Percentiles rank a stretch among this genome's conserved stretches.
Conservation (phyloP, 2,888 invertebrate species). For the Caenorhabditis wallacei region DNA sequence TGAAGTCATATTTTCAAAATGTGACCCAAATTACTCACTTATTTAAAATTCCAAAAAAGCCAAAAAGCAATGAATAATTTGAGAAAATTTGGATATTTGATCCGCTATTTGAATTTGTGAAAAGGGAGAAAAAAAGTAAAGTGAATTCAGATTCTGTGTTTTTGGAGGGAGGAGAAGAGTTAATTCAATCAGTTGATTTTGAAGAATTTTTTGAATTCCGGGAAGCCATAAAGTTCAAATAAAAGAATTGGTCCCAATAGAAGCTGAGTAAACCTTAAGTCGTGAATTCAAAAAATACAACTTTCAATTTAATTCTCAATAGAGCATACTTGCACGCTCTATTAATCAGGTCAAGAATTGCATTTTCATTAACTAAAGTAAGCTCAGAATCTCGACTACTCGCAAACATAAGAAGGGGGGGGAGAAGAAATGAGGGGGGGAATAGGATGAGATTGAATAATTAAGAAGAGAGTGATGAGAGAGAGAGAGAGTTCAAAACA, state of each 20-base stretch:
- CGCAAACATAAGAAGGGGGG: conserved; percentile 15
- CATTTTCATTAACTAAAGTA: conserved; percentile 24
- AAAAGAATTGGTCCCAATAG: too few relatives aligned
- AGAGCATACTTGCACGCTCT: neutral
- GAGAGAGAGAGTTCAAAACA: conserved; percentile 39
- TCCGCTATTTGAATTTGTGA: too few relatives aligned
- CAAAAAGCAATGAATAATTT: too few relatives aligned
- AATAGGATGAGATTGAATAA: conserved; percentile 18
- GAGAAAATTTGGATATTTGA: too few relatives aligned
- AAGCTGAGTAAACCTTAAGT: too few relatives aligned
- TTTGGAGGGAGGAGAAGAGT: neutral
- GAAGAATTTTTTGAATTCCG: neutral
- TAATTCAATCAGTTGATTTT: conserved; percentile 28
- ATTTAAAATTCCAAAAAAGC: too few relatives aligned
- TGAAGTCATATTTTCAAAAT: too few relatives aligned
- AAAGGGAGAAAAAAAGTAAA: neutral
- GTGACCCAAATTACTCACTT: too few relatives aligned
- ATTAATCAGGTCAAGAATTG: neutral
- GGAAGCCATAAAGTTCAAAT: too few relatives aligned
- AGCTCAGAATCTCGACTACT: conserved; percentile 2
- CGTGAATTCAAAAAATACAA: too few relatives aligned
- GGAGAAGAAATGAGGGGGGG: neutral
- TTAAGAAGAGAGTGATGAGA: neutral
- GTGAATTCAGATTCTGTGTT: conserved; percentile 1
- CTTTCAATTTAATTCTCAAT: too few relatives aligned